Base-by-base conservation (phyloP, 2,797 vertebrate genomes). In the Clangula hyemalis region DNA sequence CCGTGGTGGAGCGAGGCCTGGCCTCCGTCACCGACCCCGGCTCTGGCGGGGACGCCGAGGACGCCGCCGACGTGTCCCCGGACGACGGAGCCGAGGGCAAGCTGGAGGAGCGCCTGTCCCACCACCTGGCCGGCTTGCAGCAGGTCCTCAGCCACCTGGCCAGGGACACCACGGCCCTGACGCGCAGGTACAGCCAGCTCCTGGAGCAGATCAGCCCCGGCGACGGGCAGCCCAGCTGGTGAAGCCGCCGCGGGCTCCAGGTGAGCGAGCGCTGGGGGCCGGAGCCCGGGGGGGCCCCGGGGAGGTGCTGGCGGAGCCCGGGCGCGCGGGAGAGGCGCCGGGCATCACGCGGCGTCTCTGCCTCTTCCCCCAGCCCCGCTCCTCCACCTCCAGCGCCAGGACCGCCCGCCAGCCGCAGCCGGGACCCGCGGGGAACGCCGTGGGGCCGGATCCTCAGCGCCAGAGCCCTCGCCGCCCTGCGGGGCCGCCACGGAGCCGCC, bases 101-200 rank as follows among this genome's bases (percentile, higher is more conserved):
- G 27, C 97, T 98, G 3, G 98, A 99, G 57, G 97, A 97, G 5
- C 96, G 98, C 30, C 98, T 99, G 19, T 97, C 96, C 68, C 98
- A 98, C 85, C 99, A 99, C 12, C 97, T 99, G 58, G 97, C n/a
- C 3, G 98, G 98, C 41, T 97, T 99, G 80, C 98, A 98, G 93
- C 98, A 97, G 17, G 97, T 99, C 91, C 98, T 99, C 77, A 97
- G 95, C 4, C 92, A 97, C 64, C 98, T 99, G 39, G 98, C 98
- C 66, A 97, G 97, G 92, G 98, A 98, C 96, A 98, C 98, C 9
- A 98, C 98, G 5, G 97, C 95, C 32, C 97, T 99, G 66, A 99
- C 98, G 0, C 96, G 97, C 19, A 98, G 98, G 94, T 99, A 99
- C 95, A 98, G 98, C 97, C 98, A 99, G 94, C 98, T 99, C 51